These are phyloP conservation scores for Megamerina dolium DNA, from an alignment of 2,888 invertebrate genomes.

Conservation along the genomic window DNA sequence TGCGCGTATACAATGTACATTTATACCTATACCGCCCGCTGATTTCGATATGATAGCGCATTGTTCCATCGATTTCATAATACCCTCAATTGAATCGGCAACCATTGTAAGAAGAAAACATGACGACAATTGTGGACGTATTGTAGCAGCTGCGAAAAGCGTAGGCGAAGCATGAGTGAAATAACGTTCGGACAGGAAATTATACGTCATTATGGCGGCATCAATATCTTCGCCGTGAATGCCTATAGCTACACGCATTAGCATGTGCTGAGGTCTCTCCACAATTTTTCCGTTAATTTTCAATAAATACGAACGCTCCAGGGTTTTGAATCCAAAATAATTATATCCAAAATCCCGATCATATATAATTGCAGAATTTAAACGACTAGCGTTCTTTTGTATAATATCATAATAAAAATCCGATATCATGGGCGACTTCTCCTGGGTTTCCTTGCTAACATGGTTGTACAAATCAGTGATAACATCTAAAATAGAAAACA, in stretches of 20 bases:
- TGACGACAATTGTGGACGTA: slow-evolving; percentile 86
- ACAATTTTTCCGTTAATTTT: slow-evolving; percentile 88
- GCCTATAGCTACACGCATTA: slow-evolving; percentile 95
- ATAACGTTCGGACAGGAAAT: slow-evolving; percentile 87
- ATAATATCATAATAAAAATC: slow-evolving; percentile 75
- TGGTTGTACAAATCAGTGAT: slow-evolving; percentile 79
- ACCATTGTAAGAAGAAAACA: slow-evolving; percentile 93
- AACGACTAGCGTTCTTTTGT: slow-evolving; percentile 74
- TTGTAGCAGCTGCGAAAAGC: slow-evolving; percentile 90
- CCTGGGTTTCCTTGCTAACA: slow-evolving; percentile 66
- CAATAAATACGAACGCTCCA: slow-evolving; percentile 90
- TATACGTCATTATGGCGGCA: slow-evolving; percentile 90
- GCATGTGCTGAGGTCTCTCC: slow-evolving; percentile 97
- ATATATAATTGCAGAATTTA: slow-evolving; percentile 94
- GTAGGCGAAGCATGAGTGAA: slow-evolving; percentile 99
- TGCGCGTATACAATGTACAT: slow-evolving; percentile 91
- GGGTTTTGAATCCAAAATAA: slow-evolving; percentile 98
- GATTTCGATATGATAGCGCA: slow-evolving; percentile 95
- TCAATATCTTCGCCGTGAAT: slow-evolving; percentile 94
- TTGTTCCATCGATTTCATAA: slow-evolving; percentile 83
- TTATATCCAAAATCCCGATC: slow-evolving; percentile 95
- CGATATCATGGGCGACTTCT: slow-evolving; percentile 77
- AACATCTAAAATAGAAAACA: slow-evolving; percentile 61
- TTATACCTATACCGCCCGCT: slow-evolving; percentile 95
- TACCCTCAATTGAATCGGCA: slow-evolving; percentile 92